These are phyloP conservation scores for Oreochromis tanganicae DNA, from an alignment of 2,113 vertebrate genomes.

Conservation along the genomic window DNA sequence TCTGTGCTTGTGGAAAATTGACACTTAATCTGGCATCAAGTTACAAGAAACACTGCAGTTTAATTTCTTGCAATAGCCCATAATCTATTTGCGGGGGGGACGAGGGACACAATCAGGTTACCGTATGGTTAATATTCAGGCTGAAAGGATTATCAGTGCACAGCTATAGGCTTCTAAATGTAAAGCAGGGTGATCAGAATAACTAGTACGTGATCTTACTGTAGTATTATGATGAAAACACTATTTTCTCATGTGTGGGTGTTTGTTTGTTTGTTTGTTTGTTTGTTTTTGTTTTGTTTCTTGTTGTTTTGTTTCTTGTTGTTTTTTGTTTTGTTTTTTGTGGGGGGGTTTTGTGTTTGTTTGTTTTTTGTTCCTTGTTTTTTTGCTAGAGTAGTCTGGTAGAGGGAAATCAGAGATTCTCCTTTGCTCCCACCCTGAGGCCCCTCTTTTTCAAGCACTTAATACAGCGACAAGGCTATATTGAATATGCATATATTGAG, in stretches of 20 bases:
- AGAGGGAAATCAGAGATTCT: constrained; percentile 20
- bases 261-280: neutral
- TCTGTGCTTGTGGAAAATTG: neutral
- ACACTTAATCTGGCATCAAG: neutral
- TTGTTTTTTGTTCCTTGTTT: rapidly evolving
- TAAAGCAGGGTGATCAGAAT: constrained; percentile 44
- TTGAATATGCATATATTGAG: constrained; percentile 59
- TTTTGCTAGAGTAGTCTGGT: constrained; percentile 2
- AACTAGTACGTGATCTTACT: constrained; percentile 9
- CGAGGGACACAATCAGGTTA: constrained; percentile 15
- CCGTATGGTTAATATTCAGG: constrained; percentile 2
- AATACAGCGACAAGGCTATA: constrained; percentile 33
- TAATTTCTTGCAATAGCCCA: neutral
- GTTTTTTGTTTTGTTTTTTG: neutral
- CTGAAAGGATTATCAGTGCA: neutral
- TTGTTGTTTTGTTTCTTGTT: too few species aligned
- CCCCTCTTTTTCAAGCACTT: constrained; percentile 52
- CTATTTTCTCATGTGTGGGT: neutral
- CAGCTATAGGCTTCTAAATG: constrained; percentile 3
- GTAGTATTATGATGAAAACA: constrained; percentile 32
- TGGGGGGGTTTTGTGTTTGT: neutral
- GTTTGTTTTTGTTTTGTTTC: neutral
- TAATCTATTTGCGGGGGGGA: neutral
- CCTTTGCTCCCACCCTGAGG: neutral
- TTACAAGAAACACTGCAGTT: neutral